Percentiles rank a stretch among this genome's conserved stretches.
Conservation (phyloP, 2,113 vertebrate genomes). For the Ptychochromis oligacanthus region DNA sequence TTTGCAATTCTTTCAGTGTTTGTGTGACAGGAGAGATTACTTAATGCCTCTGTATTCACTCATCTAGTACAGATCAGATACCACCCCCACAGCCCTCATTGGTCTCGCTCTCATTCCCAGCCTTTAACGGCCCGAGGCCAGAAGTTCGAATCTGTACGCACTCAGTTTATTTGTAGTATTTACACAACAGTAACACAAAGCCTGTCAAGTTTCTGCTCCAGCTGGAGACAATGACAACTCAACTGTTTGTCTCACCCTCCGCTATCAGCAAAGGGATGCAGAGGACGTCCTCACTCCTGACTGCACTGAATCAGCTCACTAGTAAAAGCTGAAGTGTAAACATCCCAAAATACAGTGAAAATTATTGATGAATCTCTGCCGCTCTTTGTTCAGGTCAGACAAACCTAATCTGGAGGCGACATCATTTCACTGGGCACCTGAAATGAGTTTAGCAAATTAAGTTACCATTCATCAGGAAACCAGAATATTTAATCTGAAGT, state of each 20-base stretch:
- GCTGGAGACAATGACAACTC: background rate
- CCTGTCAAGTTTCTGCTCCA: conserved; percentile 38
- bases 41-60: conserved; percentile 9
- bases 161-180: conserved; percentile 47
- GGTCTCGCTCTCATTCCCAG: background rate
- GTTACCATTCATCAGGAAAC: no score
- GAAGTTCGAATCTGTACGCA: background rate
- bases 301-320: no score
- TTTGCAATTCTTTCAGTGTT: background rate
- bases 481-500: no score
- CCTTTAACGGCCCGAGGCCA: conserved; percentile 10
- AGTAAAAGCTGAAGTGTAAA: no score
- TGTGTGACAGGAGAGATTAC: conserved; percentile 9
- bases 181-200: conserved; percentile 71
- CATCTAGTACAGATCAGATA: background rate
- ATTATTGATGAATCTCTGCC: no score
- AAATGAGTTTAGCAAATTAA: no score
- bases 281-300: no score
- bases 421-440: no score
- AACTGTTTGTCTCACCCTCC: background rate
- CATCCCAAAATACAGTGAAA: no score
- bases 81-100: background rate
- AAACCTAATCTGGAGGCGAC: no score
- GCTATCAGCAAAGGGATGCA: background rate
- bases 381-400: no score